Base-by-base conservation (phyloP, 2,113 vertebrate genomes). In the Chaetops frenatus region DNA sequence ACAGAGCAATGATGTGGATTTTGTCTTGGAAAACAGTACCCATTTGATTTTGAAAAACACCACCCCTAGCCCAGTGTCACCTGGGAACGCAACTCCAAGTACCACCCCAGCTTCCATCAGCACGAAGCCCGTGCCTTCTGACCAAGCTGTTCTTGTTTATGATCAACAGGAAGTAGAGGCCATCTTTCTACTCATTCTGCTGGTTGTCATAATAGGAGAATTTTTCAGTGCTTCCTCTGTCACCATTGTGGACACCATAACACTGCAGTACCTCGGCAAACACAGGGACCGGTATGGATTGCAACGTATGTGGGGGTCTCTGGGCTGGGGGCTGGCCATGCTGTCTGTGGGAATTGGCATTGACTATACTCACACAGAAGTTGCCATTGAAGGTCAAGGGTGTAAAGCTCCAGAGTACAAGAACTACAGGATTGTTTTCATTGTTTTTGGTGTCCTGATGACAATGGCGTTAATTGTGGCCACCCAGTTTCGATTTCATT, bases 291-390 rank as follows among this genome's bases (percentile, higher is more conserved):
- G 99, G 14, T 99, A 99, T 11, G 99, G 99, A 31, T 92, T 99
- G 90, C 99, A 99, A 97, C 98, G 99, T 36, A 99, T 99, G 99
- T 99, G 99, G 99, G 99, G 99, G 3, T 99, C 99, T 12, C 98
- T 99, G 94, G 99, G 99, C 82, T 99, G 99, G 99, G 99, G 99
- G 3, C 88, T 99, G 88, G 98, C 99, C 60, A 99, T 99, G 99
- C 98, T 99, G 53, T 98, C 98, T 0, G 99, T 99, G 86, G 99
- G 99, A 58, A 99, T 99, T 56, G 99, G 99, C 91, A 99, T 99
- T 12, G 99, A 99, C 97, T 98, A 99, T 86, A 99, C 99, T 2
- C 98, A 98, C 88, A 83, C 98, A 12, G 95, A 70, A 1, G 97
- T 98, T 29, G 8, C 33, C 15, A 90, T 99, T 6, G 94, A 98